These are phyloP conservation scores for Malurus melanocephalus DNA, from an alignment of 2,113 vertebrate species.

Conservation along the genomic window DNA sequence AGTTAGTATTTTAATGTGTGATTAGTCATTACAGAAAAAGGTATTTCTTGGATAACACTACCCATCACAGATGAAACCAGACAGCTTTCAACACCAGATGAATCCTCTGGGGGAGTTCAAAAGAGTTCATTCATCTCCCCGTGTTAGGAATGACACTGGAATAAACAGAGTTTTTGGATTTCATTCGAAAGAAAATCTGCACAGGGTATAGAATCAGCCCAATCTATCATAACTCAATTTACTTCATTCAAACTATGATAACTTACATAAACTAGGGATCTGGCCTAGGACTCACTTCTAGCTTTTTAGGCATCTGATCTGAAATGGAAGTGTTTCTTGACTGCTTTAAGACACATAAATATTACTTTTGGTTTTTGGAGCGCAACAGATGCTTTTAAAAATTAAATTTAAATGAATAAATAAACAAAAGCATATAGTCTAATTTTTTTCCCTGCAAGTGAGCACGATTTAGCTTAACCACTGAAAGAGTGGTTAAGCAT, in stretches of 20 bases:
- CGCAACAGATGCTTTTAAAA: background rate
- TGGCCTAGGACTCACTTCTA: background rate
- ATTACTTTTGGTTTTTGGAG: background rate
- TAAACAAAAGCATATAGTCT: background rate
- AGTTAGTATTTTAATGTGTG: background rate
- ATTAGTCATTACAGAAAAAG: background rate
- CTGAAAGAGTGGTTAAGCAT: background rate
- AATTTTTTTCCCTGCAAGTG: background rate
- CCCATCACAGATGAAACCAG: background rate
- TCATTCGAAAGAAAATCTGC: background rate
- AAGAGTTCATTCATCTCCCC: background rate
- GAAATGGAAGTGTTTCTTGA: background rate
- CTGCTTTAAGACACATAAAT: background rate
- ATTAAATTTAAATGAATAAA: background rate
- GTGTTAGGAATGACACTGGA: background rate
- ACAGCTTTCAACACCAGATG: background rate
- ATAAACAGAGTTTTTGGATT: background rate
- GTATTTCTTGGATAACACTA: background rate
- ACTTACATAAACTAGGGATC: background rate
- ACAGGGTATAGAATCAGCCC: background rate
- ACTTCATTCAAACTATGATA: background rate
- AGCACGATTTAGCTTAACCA: background rate
- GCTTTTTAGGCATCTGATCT: background rate
- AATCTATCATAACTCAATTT: background rate
- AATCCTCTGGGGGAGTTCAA: background rate